These are phyloP conservation scores for Pangasius mekongensis DNA, from an alignment of 2,797 vertebrate species.

Conservation along the genomic window DNA sequence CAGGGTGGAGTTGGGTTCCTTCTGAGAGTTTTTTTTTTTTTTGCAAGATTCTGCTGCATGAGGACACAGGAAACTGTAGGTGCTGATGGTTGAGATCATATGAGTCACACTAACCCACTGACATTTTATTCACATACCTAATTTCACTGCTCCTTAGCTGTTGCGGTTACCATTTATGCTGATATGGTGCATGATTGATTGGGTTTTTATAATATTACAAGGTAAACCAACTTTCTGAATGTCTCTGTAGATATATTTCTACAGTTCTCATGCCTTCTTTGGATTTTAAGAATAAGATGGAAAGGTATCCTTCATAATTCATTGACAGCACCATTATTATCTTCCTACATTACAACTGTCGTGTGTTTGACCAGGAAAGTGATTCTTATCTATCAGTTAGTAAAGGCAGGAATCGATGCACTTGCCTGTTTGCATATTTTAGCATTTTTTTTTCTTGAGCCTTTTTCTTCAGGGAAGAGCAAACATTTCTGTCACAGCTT, in stretches of 20 bases:
- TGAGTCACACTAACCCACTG: slow-evolving; percentile 49
- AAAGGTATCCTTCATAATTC: not conserved
- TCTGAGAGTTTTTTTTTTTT: slow-evolving; percentile 4
- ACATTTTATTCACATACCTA: slow-evolving; percentile 45
- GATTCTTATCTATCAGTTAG: not conserved
- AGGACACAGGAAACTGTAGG: slow-evolving; percentile 48
- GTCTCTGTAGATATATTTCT: not conserved
- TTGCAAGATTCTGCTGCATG: slow-evolving; percentile 27
- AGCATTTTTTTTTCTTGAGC: not conserved
- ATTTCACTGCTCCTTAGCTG: slow-evolving; percentile 22
- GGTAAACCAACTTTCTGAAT: not conserved
- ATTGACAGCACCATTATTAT: not conserved
- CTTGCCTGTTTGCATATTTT: not conserved
- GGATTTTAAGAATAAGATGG: not conserved
- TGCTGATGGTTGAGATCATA: slow-evolving; percentile 36
- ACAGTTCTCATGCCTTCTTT: not conserved
- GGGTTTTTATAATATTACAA: slow-evolving; percentile 3
- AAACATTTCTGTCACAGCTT: slow-evolving; percentile 51
- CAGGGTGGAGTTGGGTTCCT: not conserved
- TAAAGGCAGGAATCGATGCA: not conserved
- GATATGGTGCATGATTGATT: slow-evolving; percentile 1
- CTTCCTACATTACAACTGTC: not conserved
- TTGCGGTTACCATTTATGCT: slow-evolving; percentile 25
- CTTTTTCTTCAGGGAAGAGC: slow-evolving; percentile 35
- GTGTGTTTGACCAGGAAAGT: not conserved